Percentiles rank a stretch among this genome's conserved stretches.
phyloP scores from a whole-genome alignment of 2,888 invertebrate species.

The Ctena decussata region DNA sequence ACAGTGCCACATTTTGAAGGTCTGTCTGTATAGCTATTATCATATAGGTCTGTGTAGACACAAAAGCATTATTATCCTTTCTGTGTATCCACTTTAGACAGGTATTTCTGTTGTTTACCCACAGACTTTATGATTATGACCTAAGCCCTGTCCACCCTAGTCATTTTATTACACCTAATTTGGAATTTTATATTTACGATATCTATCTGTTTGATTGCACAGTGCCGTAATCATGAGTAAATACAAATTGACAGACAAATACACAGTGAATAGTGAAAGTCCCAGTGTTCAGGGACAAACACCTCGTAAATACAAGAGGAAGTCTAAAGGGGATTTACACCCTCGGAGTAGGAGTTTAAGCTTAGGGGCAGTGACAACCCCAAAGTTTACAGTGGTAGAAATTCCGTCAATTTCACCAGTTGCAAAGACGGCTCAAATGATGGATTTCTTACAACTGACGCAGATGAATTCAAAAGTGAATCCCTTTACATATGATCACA shows the following conservation, averaged over 20 bases:
- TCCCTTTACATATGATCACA: slow-evolving; percentile 58
- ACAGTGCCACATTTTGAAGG: too few relatives aligned
- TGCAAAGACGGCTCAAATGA: slow-evolving; percentile 11
- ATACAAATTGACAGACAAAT: slow-evolving; percentile 64
- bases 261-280: slow-evolving; percentile 32
- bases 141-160: slow-evolving; percentile 5
- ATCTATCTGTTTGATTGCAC: slow-evolving; percentile 38
- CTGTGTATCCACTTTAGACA: slow-evolving; percentile 3
- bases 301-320: slow-evolving; percentile 54
- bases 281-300: slow-evolving; percentile 24
- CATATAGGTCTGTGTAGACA: too few relatives aligned
- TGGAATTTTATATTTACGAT: slow-evolving; percentile 45
- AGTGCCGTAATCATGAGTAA: slow-evolving; percentile 56
- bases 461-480: slow-evolving; percentile 45
- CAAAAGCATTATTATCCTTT: too few relatives aligned
- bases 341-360: slow-evolving; percentile 59
- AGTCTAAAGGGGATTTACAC: slow-evolving; percentile 50
- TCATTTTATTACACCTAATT: slow-evolving; percentile 46
- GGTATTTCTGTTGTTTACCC: slow-evolving; percentile 4
- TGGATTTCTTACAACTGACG: slow-evolving; percentile 35
- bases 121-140: slow-evolving; percentile 10
- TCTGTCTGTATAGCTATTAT: too few relatives aligned
- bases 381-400: slow-evolving; percentile 52
- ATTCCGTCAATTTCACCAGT: slow-evolving; percentile 43
- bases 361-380: slow-evolving; percentile 47